Evolutionary conservation across 2,797 vertebrate genomes (phyloP).

Genomic region (Pseudocheirus occidentalis): DNA sequence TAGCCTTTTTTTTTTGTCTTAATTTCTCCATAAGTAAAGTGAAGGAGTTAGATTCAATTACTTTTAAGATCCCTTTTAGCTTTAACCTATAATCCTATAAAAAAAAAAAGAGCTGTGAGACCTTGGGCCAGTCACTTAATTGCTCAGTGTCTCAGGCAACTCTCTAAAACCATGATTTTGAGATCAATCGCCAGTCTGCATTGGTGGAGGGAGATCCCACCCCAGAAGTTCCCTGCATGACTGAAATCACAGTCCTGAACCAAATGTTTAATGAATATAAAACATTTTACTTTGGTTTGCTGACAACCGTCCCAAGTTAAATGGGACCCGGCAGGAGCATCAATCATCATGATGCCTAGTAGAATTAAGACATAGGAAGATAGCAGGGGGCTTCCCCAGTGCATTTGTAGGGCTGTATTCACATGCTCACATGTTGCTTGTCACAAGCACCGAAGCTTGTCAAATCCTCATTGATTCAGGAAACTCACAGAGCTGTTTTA

Average conservation of each 20-base stretch:
- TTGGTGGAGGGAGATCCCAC: neutral
- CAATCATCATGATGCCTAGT: constrained; percentile 81
- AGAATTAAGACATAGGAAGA: constrained; percentile 79
- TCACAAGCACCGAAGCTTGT: constrained; percentile 49
- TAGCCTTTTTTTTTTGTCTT: neutral
- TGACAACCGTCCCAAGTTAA: constrained; percentile 76
- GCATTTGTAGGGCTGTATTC: constrained; percentile 44
- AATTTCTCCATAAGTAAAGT: neutral
- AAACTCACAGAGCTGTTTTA: constrained; percentile 62
- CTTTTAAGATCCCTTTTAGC: neutral
- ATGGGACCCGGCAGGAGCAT: constrained; percentile 76
- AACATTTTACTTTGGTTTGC: constrained; percentile 76
- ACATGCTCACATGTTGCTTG: constrained; percentile 62
- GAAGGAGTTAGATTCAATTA: neutral
- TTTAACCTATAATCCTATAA: neutral
- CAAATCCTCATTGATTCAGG: constrained; percentile 72
- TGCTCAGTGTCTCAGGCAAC: neutral
- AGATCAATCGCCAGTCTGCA: neutral
- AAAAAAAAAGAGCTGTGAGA: neutral
- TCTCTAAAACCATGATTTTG: neutral
- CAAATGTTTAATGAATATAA: constrained; percentile 39
- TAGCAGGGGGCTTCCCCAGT: constrained; percentile 45
- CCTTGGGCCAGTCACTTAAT: neutral
- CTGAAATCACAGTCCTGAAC: neutral
- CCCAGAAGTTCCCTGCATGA: neutral